Evolutionary conservation across 2,113 vertebrate genomes (phyloP).

Genomic region (Ursus arctos): DNA sequence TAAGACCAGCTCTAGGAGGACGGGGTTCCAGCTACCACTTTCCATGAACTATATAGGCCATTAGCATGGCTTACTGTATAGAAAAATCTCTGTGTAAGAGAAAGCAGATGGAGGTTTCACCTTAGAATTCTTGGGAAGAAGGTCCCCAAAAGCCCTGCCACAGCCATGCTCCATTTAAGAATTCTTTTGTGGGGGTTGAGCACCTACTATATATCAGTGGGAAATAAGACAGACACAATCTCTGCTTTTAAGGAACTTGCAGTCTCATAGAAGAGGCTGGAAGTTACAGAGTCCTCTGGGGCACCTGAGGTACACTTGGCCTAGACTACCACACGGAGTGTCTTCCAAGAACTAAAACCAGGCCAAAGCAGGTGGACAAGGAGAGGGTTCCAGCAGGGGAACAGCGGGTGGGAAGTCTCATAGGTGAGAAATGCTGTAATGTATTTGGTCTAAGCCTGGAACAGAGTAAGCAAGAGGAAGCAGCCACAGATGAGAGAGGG

Average conservation of each 20-base stretch:
- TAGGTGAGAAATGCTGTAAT: background rate
- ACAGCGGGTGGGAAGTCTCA: background rate
- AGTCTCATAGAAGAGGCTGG: background rate
- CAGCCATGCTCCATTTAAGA: background rate
- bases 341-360: background rate
- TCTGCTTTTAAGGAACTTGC: background rate
- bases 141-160: background rate
- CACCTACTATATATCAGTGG: background rate
- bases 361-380: background rate
- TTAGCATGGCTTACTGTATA: background rate
- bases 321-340: background rate
- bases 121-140: background rate
- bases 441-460: background rate
- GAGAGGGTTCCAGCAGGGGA: background rate
- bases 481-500: background rate
- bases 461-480: background rate
- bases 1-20: background rate
- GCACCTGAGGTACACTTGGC: background rate
- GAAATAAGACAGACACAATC: background rate
- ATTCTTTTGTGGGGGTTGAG: background rate
- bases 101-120: background rate
- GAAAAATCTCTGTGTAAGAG: background rate
- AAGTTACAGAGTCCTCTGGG: background rate
- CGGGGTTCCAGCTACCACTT: background rate
- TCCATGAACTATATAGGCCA: background rate